phyloP scores from a whole-genome alignment of 2,797 vertebrate genomes.

The Brotula barbata region DNA sequence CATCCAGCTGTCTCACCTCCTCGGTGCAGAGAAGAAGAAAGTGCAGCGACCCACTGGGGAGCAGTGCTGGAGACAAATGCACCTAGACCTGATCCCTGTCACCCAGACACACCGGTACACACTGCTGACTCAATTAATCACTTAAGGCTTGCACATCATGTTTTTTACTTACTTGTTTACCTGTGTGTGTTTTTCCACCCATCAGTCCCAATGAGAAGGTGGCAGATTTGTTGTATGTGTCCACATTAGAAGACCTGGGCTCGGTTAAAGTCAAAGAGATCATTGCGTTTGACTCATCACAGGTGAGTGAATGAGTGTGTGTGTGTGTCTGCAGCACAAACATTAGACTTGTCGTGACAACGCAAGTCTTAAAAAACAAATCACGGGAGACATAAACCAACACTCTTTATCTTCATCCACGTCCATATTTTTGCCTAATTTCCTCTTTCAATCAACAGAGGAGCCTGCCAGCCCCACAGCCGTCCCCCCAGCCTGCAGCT shows the following conservation, averaged over 20 bases:
- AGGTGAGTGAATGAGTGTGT: background rate
- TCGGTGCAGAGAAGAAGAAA: constrained; percentile 82
- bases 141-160: background rate
- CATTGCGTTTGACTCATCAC: constrained; percentile 84
- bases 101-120: constrained; percentile 79
- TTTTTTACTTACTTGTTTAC: background rate
- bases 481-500: constrained; percentile 24
- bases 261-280: constrained; percentile 85
- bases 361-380: no score
- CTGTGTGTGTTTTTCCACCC: constrained; percentile 38
- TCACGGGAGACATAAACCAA: no score
- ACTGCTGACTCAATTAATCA: no score
- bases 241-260: constrained; percentile 91
- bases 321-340: no score
- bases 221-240: constrained; percentile 85
- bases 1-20: constrained; percentile 86
- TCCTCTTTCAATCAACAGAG: constrained; percentile 62
- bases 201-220: constrained; percentile 82
- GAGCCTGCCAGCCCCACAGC: constrained; percentile 50
- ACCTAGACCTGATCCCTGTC: constrained; percentile 68
- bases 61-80: constrained; percentile 50
- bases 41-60: no score
- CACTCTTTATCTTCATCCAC: no score
- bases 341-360: no score
- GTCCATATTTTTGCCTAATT: no score